Evolutionary conservation across 2,888 invertebrate genomes (phyloP), one percentile per base, ranked within the genome.

Genomic region (Resseliella maxima): DNA sequence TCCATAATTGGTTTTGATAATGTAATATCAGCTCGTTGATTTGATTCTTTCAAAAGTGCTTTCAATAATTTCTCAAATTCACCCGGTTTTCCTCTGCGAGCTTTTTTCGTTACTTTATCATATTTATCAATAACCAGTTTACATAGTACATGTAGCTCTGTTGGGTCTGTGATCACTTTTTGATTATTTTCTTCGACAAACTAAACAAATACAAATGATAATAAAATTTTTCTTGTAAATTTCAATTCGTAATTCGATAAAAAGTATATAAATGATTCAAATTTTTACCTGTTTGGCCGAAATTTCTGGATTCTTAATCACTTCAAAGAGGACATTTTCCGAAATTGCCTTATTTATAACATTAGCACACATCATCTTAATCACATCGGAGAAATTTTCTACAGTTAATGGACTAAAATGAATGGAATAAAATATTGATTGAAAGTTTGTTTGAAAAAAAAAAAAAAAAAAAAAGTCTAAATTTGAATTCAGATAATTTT

Each of bases 131-230:
- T 90, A 0, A 95, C 92, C 88, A 92, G 90, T 86, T 90, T 88
- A 89, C 96, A 96, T 72, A 94, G 90, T 88, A 92, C 90, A 86
- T 90, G 91, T 87, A 97, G 93, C 89, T 93, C 92, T 10, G 90
- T 89, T 87, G 92, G 90, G 89, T 95, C 93, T 72, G 91, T 93
- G 87, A 96, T 94, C 90, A 95, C 92, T 12, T 90, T 90, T 93
- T 95, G 94, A 87, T 94, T 92, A 88, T 94, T 94, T 83, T 93
- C 91, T 88, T 92, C 89, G 0, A 96, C 92, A 87, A 97, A 92
- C 92, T 90, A 88, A 87, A 87, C 92, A 89, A 24, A 90, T 89
- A 27, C 21, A 87, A 86, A 88, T n/a, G n/a, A n/a, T n/a, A n/a
- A n/a, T n/a, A n/a, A n/a, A n/a, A n/a, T n/a, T n/a, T n/a, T n/a